Percentiles rank a stretch among this genome's conserved stretches.
Evolutionary conservation across 2,113 vertebrate genomes (phyloP).

Genomic region (Plotosus lineatus): DNA sequence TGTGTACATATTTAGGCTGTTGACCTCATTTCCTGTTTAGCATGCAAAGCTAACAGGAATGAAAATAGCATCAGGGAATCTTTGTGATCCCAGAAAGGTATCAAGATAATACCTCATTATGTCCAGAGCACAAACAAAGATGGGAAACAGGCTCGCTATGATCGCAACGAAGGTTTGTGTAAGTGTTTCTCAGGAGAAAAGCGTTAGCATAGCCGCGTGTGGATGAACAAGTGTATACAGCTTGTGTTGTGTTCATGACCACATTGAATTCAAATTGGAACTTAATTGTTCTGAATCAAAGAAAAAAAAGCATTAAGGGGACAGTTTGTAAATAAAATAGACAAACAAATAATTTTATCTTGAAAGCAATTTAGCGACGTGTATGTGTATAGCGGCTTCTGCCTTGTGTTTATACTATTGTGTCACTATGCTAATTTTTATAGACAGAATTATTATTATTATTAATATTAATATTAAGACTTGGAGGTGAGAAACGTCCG

Average conservation of each 20-base stretch:
- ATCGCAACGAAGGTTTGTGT: not conserved
- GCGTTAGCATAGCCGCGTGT: not conserved
- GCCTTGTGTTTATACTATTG: no score
- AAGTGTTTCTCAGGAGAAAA: not conserved
- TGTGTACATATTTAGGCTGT: not conserved
- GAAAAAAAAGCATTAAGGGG: no score
- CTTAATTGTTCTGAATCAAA: no score
- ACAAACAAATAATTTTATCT: no score
- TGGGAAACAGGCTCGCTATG: not conserved
- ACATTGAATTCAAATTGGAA: not conserved
- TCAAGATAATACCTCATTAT: not conserved
- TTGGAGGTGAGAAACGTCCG: not conserved
- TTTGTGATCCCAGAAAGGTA: not conserved
- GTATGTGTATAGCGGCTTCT: no score
- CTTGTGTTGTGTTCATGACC: not conserved
- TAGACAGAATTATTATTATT: not conserved
- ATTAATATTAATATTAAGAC: no score
- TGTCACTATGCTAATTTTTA: no score
- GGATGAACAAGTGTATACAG: not conserved
- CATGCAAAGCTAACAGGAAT: conserved; percentile 28
- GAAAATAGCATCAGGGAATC: not conserved
- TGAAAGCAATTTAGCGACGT: no score
- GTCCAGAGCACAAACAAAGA: not conserved
- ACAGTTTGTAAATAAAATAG: no score
- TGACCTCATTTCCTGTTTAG: conserved; percentile 22